Evolutionary conservation across 1,140 invertebrate species (phyloP), one percentile per base, ranked within the genome.

Genomic region (Drosophila truncata): DNA sequence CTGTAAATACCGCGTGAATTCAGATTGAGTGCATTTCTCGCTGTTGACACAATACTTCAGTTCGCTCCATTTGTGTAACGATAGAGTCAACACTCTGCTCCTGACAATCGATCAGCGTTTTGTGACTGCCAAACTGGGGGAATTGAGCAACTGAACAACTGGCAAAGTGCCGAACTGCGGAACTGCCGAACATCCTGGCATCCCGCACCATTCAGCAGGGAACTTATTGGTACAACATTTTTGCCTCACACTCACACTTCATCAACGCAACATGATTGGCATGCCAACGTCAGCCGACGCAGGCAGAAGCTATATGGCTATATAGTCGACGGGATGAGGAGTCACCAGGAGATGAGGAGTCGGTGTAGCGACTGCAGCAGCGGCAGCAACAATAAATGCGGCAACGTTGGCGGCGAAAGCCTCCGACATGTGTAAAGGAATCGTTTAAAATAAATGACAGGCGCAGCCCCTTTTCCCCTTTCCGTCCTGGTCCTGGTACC

Each of bases 361-460:
- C 23, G 18, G 35, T 23, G 23, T 20, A 44, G 41, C 31, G 37
- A 31, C 33, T 49, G n/a, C n/a, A n/a, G 37, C 23, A 65, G 25
- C 54, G 59, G 46, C 50, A 75, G 37, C 23, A 54, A 61, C 57
- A 57, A 41, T 44, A 52, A 47, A 50, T 41, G 49, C 62, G 62
- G 78, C 71, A 64, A 79, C 77, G 66, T 79, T 72, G 76, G 85
- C 85, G 85, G 83, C 84, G 84, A 90, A 82, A 90, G 81, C 78
- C 75, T 79, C 66, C 66, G 81, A 91, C 86, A 90, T 90, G 86
- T 90, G 85, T 90, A 90, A 90, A 90, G 79, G 85, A 90, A 90
- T 90, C 85, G 85, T 90, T 90, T 90, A 90, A 90, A 90, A 90
- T 90, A 90, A 90, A 90, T 91, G 85, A 90, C 85, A 90, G 82